These are phyloP conservation scores for Rhagonycha lutea DNA, from an alignment of 2,888 invertebrate genomes.

Conservation along the genomic window DNA sequence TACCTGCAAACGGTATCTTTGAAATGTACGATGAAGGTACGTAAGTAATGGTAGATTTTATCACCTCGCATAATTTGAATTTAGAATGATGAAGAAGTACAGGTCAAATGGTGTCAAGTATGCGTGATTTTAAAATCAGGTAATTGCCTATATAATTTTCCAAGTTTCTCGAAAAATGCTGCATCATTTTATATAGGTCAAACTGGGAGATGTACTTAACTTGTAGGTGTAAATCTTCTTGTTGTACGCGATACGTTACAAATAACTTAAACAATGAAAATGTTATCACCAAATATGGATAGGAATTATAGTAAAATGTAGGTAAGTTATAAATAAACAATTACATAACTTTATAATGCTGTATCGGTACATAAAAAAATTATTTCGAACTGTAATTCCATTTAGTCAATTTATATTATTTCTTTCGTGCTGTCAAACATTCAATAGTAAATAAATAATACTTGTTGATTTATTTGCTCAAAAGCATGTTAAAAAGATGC, in stretches of 20 bases:
- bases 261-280: not conserved
- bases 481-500: conserved; percentile 13
- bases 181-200: not conserved
- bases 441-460: conserved; percentile 15
- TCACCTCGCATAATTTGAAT: not conserved
- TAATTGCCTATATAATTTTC: not conserved
- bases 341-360: not conserved
- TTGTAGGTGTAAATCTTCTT: not conserved
- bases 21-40: not conserved
- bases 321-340: not conserved
- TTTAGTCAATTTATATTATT: conserved; percentile 16
- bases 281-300: not conserved
- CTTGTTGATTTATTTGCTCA: conserved; percentile 12
- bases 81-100: not conserved
- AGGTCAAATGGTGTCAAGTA: not conserved
- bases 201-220: not conserved
- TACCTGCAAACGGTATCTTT: not conserved
- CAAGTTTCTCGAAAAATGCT: not conserved
- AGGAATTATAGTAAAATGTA: not conserved
- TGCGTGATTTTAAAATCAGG: not conserved
- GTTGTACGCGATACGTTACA: not conserved
- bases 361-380: not conserved
- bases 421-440: conserved; percentile 10
- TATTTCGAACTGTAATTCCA: not conserved
- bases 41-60: not conserved